Percentiles rank a stretch among this genome's conserved stretches.
These are phyloP conservation scores for Micoletzkya japonica DNA, from an alignment of 2,888 invertebrate species.

Conservation along the genomic window DNA sequence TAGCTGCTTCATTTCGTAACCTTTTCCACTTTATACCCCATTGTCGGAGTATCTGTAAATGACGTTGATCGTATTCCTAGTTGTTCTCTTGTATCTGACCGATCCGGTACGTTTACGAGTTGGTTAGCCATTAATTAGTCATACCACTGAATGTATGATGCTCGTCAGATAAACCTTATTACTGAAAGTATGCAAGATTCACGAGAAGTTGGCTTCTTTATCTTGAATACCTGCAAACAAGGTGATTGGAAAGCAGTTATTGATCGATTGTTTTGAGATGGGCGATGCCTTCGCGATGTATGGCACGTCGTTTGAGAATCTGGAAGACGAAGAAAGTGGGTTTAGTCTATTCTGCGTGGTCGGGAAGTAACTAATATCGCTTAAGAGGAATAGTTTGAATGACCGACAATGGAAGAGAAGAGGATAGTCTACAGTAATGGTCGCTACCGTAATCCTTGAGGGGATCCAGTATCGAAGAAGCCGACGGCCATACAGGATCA, in stretches of 20 bases:
- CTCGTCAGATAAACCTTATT: too few species aligned
- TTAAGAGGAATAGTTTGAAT: neutral
- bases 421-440: neutral
- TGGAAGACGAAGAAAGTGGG: slow-evolving; percentile 56
- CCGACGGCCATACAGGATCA: slow-evolving; percentile 81
- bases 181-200: too few species aligned
- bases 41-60: too few species aligned
- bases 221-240: neutral
- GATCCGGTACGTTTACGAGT: too few species aligned
- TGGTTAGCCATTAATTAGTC: too few species aligned
- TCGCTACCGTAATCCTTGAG: slow-evolving; percentile 16
- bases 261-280: neutral
- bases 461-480: slow-evolving; percentile 70
- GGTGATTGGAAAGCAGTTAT: neutral
- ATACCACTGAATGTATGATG: too few species aligned
- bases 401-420: neutral
- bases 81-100: too few species aligned
- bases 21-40: too few species aligned
- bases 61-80: too few species aligned
- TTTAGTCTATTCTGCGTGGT: neutral
- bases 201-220: slow-evolving; percentile 8
- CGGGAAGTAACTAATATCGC: neutral
- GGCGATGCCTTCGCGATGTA: slow-evolving; percentile 40
- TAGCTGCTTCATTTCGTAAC: too few species aligned
- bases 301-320: slow-evolving; percentile 57